These are phyloP conservation scores for Amphibalanus amphitrite DNA, from an alignment of 1,140 invertebrate species.

Conservation along the genomic window DNA sequence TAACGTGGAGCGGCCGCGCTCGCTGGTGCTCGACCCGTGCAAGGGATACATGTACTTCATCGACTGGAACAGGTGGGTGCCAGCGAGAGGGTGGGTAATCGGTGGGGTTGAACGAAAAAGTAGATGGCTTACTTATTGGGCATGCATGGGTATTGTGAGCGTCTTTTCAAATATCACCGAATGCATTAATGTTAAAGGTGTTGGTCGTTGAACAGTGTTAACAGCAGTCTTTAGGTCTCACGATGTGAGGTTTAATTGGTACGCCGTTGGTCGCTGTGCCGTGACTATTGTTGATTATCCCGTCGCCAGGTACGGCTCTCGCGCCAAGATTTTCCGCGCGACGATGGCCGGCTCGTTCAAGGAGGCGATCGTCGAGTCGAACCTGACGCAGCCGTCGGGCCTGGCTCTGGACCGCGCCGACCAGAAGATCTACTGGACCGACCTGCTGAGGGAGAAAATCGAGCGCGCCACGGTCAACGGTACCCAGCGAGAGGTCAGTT, in stretches of 20 bases:
- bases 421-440: constrained; percentile 90
- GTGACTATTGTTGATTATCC: no score
- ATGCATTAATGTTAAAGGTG: no score
- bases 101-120: no score
- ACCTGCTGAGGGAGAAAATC: constrained; percentile 91
- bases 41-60: constrained; percentile 42
- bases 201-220: no score
- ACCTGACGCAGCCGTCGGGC: constrained; percentile 87
- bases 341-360: constrained; percentile 94
- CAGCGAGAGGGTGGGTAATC: no score
- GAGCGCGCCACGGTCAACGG: constrained; percentile 83
- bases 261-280: no score
- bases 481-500: constrained; percentile 36
- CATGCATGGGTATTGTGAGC: no score
- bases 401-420: constrained; percentile 93
- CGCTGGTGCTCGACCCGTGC: constrained; percentile 93
- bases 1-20: constrained; percentile 74
- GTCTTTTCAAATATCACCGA: no score
- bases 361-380: constrained; percentile 68
- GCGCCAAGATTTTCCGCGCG: constrained; percentile 82
- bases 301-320: constrained; percentile 74
- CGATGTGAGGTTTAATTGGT: no score
- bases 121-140: no score
- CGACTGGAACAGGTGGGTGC: constrained; percentile 15
- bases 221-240: no score